Base-by-base conservation (phyloP, 2,113 vertebrate genomes). In the Coryphaenoides rupestris region DNA sequence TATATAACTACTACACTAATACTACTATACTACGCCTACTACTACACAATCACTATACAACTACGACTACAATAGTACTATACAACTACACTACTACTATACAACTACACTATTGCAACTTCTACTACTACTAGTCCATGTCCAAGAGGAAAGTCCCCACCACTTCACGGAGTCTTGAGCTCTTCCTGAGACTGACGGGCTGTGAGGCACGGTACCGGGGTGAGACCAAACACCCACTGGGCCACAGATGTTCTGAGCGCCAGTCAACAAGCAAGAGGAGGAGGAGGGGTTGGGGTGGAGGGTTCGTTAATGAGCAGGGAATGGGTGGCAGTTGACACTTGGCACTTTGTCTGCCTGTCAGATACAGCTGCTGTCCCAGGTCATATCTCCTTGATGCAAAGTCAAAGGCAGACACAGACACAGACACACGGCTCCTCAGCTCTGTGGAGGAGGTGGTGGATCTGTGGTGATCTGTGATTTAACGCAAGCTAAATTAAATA, bases 321-420 rank as follows among this genome's bases (percentile, higher is more conserved):
- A 52, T 58, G n/a, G 24, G 63, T 63, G 70, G 64, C 4, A 55
- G 68, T 23, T 61, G 10, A 10, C 63, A 72, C 65, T 70, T 26
- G 52, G 74, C 67, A 58, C 68, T 86, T 67, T 60, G 67, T 65
- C 55, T 73, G 61, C 76, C 26, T 86, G 86, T 88, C 86, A 82
- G 78, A 68, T 75, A 74, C 88, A 86, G 83, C 84, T 89, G 87
- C 79, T 81, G 59, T 78, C 79, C 60, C 68, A 64, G 40, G 65
- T 72, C 64, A 53, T 5, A 65, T 79, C 82, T 75, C 85, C 82
- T 88, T 83, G 81, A 87, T 65, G 85, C 84, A 88, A 86, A 86
- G 88, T 90, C 88, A 82, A 40, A 64, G 70, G 73, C 77, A 77
- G 76, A 60, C 80, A 74, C 81, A 67, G 82, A 9, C 13, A 6